Conservation (phyloP, 2,113 vertebrate species). For the Myiopsitta monachus region DNA sequence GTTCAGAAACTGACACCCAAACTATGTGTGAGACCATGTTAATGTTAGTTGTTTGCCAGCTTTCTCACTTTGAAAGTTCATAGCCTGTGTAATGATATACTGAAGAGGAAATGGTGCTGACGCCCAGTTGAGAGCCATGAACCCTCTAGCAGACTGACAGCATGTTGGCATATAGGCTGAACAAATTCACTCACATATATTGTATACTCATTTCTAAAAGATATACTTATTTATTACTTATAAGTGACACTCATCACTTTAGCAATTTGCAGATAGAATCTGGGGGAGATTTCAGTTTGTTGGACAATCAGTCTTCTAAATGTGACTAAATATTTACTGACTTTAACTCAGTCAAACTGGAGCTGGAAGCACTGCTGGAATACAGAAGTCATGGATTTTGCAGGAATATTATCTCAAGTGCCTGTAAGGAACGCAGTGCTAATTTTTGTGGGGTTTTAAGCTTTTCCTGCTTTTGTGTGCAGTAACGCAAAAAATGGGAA, state of each 20-base stretch:
- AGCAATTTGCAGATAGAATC: neutral
- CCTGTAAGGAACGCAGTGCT: neutral
- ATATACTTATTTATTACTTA: neutral
- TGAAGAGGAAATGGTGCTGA: neutral
- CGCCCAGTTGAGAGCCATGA: neutral
- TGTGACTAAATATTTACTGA: neutral
- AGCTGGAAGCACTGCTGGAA: neutral
- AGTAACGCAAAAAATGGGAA: neutral
- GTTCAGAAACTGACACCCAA: neutral
- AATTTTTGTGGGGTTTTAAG: neutral
- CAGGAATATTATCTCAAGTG: neutral
- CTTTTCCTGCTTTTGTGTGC: neutral
- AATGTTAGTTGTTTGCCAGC: neutral
- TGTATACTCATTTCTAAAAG: neutral
- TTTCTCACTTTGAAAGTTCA: neutral
- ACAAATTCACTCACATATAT: neutral
- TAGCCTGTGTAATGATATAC: neutral
- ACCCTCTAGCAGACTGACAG: neutral
- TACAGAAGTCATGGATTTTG: neutral
- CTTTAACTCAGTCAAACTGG: neutral
- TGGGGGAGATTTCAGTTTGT: accelerated
- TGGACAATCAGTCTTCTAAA: neutral
- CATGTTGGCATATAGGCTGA: neutral
- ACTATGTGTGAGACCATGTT: accelerated
- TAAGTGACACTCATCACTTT: neutral